Percentiles rank a stretch among this genome's conserved stretches.
phyloP scores from a whole-genome alignment of 1,140 invertebrate genomes.

The Tetramorium alpestre region DNA sequence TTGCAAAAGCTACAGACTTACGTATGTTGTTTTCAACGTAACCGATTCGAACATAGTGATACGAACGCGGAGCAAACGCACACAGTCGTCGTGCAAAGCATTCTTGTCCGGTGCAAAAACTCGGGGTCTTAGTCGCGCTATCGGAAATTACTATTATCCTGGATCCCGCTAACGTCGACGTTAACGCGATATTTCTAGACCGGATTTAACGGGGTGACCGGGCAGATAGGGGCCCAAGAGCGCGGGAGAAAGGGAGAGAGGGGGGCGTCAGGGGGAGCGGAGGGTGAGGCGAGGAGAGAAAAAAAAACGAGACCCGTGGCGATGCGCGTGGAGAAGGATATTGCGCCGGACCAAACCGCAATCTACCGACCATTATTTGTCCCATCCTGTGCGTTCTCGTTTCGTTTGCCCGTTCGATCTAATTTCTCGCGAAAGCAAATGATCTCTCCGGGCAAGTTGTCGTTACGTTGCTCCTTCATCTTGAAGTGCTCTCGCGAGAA shows the following conservation, averaged over 20 bases:
- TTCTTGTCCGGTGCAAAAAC: constrained; percentile 24
- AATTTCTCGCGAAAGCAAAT: constrained; percentile 58
- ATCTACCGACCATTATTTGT: constrained; percentile 59
- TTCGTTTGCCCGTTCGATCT: constrained; percentile 47
- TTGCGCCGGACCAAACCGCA: constrained; percentile 51
- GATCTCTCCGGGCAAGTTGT: constrained; percentile 13
- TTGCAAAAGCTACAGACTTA: constrained; percentile 15
- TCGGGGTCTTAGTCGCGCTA: constrained; percentile 21
- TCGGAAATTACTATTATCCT: constrained; percentile 57
- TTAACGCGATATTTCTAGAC: constrained; percentile 57
- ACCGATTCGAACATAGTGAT: constrained; percentile 14
- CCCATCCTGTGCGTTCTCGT: constrained; percentile 42
- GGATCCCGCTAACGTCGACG: constrained; percentile 33
- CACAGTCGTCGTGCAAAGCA: not conserved
- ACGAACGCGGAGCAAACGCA: not conserved
- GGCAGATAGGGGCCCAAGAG: constrained; percentile 26
- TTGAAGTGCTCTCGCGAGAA: not conserved
- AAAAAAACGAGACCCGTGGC: constrained; percentile 38
- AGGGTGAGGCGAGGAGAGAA: constrained; percentile 8
- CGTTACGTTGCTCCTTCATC: constrained; percentile 15
- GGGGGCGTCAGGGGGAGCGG: not conserved
- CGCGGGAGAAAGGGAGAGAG: not conserved
- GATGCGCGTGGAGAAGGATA: constrained; percentile 66
- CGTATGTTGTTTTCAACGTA: constrained; percentile 15
- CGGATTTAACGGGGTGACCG: constrained; percentile 42